Evolutionary conservation across 2,797 vertebrate species (phyloP).

Genomic region (Cyprinella venusta): DNA sequence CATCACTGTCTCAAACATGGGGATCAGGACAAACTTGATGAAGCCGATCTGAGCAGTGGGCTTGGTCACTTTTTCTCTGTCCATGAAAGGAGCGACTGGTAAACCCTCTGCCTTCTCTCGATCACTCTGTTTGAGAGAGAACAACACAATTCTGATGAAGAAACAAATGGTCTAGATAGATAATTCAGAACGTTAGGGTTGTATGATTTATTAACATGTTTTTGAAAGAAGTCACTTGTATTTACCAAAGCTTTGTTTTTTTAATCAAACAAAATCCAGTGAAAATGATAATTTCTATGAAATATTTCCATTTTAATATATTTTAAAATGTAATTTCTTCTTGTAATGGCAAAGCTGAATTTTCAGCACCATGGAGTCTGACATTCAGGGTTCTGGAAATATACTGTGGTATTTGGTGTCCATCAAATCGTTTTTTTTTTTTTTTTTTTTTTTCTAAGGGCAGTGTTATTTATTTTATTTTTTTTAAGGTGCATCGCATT

Average conservation of each 20-base stretch:
- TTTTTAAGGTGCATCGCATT: too few relatives aligned
- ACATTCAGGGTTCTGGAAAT: too few relatives aligned
- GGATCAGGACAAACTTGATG: constrained; percentile 83
- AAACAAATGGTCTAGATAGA: neutral
- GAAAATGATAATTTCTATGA: too few relatives aligned
- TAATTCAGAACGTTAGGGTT: neutral
- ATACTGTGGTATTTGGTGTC: too few relatives aligned
- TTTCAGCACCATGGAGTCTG: too few relatives aligned
- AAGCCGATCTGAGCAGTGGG: constrained; percentile 91
- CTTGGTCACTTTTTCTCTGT: constrained; percentile 93
- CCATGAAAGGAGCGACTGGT: constrained; percentile 94
- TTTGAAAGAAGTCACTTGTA: too few relatives aligned
- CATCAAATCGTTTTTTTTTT: neutral
- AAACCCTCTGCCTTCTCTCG: constrained; percentile 90
- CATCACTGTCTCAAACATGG: constrained; percentile 82
- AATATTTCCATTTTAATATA: too few relatives aligned
- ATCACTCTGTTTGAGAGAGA: constrained; percentile 80
- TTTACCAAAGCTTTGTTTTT: too few relatives aligned
- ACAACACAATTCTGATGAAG: neutral
- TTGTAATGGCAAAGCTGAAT: too few relatives aligned
- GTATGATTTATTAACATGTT: neutral
- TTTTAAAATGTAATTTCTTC: too few relatives aligned
- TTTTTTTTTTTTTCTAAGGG: neutral
- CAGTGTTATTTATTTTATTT: neutral
- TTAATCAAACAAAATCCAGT: too few relatives aligned